Percentiles rank a stretch among this genome's conserved stretches.
Evolutionary conservation across 2,113 vertebrate genomes (phyloP).

Genomic region (Charadrius vociferus): DNA sequence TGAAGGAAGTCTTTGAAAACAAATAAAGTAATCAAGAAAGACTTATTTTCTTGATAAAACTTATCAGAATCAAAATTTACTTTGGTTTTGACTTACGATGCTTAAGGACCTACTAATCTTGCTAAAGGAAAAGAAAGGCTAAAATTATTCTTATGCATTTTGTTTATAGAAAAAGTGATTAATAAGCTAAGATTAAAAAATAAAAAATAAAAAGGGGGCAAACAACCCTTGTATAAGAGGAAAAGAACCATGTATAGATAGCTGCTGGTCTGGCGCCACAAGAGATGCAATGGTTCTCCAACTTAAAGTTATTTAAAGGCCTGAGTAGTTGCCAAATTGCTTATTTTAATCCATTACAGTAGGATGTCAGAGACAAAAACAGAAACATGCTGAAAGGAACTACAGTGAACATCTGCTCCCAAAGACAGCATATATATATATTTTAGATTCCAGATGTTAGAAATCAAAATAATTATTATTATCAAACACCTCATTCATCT

Average conservation of each 20-base stretch:
- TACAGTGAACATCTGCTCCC: conserved; percentile 37
- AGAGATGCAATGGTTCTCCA: conserved; percentile 10
- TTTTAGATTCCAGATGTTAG: conserved; percentile 32
- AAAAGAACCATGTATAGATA: conserved; percentile 6
- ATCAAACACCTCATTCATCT: conserved; percentile 30
- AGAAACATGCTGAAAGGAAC: conserved; percentile 12
- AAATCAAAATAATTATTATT: conserved; percentile 5
- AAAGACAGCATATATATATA: neutral
- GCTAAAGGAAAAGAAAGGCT: neutral
- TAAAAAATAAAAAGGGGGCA: neutral
- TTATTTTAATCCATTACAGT: conserved; percentile 41
- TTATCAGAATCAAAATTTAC: neutral
- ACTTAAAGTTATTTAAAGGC: conserved; percentile 45
- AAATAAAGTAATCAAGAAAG: neutral
- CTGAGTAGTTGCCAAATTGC: conserved; percentile 45
- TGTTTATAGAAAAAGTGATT: conserved; percentile 1
- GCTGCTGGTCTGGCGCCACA: neutral
- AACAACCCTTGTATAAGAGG: neutral
- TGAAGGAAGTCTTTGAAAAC: neutral
- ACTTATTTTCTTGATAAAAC: neutral
- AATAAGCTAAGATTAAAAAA: neutral
- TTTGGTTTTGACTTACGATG: neutral
- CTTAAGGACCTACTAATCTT: neutral
- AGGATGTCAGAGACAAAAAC: neutral
- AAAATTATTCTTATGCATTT: neutral